Conservation (phyloP, 2,888 invertebrate species). For the Penaeus monodon region DNA sequence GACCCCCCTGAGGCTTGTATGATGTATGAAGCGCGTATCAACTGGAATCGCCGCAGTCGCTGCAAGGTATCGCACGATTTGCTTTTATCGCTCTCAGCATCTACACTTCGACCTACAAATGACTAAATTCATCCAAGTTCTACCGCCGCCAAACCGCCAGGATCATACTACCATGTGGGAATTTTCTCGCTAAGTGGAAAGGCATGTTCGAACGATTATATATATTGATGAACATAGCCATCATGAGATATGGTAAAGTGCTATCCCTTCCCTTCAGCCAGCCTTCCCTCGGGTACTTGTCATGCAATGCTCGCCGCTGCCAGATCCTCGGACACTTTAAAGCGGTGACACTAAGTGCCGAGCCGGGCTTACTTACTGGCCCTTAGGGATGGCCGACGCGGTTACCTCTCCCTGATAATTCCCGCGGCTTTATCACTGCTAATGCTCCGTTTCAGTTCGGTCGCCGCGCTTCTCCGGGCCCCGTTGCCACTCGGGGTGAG, state of each 20-base stretch:
- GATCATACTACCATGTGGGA: constrained; percentile 22
- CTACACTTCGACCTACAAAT: constrained; percentile 29
- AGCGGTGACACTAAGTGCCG: too few species aligned
- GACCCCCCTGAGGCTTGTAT: constrained; percentile 32
- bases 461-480: too few species aligned
- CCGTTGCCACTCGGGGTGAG: too few species aligned
- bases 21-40: constrained; percentile 36
- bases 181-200: constrained; percentile 31
- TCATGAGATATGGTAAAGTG: constrained; percentile 1
- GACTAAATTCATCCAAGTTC: constrained; percentile 29
- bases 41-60: constrained; percentile 11
- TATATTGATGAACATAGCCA: constrained; percentile 3
- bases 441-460: too few species aligned
- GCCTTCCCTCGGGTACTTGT: too few species aligned
- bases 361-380: too few species aligned
- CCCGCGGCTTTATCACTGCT: too few species aligned
- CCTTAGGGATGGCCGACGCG: too few species aligned
- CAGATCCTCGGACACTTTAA: too few species aligned
- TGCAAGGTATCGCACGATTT: constrained; percentile 36
- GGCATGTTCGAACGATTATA: constrained; percentile 7
- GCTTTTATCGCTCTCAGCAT: constrained; percentile 23
- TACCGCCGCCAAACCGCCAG: background rate
- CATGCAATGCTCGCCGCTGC: too few species aligned
- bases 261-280: too few species aligned
- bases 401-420: too few species aligned